Percentiles rank a stretch among this genome's conserved stretches.
Conservation (phyloP, 2,888 invertebrate genomes). For the Rhogogaster chlorosoma region DNA sequence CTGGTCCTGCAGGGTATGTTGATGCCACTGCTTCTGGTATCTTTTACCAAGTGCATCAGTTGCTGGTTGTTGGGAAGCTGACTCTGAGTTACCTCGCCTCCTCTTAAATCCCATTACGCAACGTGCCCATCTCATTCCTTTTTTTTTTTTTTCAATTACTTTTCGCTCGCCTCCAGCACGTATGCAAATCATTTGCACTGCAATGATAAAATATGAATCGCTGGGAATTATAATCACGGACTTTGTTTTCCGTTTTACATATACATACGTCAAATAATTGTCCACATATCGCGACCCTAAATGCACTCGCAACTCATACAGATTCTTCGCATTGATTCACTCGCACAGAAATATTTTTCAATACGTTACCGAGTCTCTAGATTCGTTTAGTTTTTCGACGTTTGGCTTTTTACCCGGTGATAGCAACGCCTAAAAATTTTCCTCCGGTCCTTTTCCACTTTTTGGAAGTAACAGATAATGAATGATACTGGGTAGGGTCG, state of each 20-base stretch:
- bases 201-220: constrained; percentile 19
- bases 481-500: neutral
- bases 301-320: neutral
- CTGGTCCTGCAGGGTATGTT: constrained; percentile 32
- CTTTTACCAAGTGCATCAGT: constrained; percentile 36
- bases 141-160: constrained; percentile 43
- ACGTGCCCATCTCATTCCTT: constrained; percentile 13
- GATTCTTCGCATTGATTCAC: neutral
- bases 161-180: constrained; percentile 34
- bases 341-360: neutral
- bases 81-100: constrained; percentile 43
- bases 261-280: neutral
- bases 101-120: constrained; percentile 48
- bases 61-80: constrained; percentile 40
- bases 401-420: neutral
- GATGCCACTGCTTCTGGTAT: constrained; percentile 37
- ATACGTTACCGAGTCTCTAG: neutral
- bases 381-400: neutral
- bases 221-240: neutral
- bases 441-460: neutral
- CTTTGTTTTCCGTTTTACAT: constrained; percentile 8
- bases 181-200: constrained; percentile 44
- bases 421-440: neutral
- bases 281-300: neutral
- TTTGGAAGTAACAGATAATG: neutral